Evolutionary conservation across 1,140 invertebrate genomes (phyloP).

Genomic region (Onthophagus taurus): DNA sequence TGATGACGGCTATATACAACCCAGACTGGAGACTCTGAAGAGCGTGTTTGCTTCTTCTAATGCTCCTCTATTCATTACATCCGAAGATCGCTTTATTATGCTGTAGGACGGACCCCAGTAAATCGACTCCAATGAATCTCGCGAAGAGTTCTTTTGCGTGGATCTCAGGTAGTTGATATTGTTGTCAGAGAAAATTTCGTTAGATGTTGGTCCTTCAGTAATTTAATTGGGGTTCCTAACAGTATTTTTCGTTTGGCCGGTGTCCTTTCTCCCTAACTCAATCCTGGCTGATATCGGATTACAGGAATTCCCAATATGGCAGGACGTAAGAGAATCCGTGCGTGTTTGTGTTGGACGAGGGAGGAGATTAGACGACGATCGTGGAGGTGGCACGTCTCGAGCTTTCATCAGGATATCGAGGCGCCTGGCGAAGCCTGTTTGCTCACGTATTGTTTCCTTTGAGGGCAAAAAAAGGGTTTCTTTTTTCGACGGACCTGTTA

Average conservation of each 20-base stretch:
- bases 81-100: slow-evolving; percentile 1
- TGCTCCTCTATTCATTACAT: slow-evolving; percentile 3
- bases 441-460: not conserved
- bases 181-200: too few species aligned
- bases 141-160: too few species aligned
- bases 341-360: slow-evolving; percentile 26
- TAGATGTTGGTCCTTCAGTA: too few species aligned
- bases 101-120: too few species aligned
- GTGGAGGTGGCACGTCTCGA: slow-evolving; percentile 13
- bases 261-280: slow-evolving; percentile 26
- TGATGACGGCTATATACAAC: slow-evolving; percentile 1
- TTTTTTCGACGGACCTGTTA: too few species aligned
- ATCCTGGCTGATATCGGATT: slow-evolving; percentile 31
- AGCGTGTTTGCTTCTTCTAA: slow-evolving; percentile 12
- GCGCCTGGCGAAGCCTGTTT: not conserved
- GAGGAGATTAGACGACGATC: slow-evolving; percentile 16
- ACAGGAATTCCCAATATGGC: slow-evolving; percentile 32
- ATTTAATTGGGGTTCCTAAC: too few species aligned
- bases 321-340: slow-evolving; percentile 30
- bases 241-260: slow-evolving; percentile 32
- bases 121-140: too few species aligned
- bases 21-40: too few species aligned
- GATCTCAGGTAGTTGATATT: too few species aligned
- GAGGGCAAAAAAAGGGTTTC: too few species aligned
- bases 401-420: slow-evolving; percentile 16